Percentiles rank a stretch among this genome's conserved stretches.
These are phyloP conservation scores for Pseudomugil tenellus DNA, from an alignment of 2,797 vertebrate genomes.

Conservation along the genomic window DNA sequence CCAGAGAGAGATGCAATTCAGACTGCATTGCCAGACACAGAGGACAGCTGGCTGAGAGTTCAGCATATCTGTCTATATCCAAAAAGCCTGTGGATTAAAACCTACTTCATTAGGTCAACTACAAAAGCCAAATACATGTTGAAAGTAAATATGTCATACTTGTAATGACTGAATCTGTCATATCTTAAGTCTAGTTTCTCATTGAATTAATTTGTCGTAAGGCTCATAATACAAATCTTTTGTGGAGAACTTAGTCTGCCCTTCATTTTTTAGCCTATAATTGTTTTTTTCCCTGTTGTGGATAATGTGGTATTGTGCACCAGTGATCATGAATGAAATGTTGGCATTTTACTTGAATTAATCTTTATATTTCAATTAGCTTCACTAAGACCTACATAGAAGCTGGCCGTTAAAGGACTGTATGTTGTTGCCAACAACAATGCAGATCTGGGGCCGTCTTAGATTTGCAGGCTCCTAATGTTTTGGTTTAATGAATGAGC, in stretches of 20 bases:
- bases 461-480: neutral
- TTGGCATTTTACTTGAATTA: neutral
- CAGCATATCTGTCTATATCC: conserved; percentile 26
- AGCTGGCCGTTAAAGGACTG: neutral
- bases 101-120: conserved; percentile 20
- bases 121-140: neutral
- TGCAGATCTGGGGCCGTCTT: neutral
- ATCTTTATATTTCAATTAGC: neutral
- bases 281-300: too few species aligned
- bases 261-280: too few species aligned
- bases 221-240: neutral
- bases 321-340: neutral
- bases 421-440: too few species aligned
- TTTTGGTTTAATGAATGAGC: conserved; percentile 1
- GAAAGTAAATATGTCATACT: conserved; percentile 23
- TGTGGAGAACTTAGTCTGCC: neutral
- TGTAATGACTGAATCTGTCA: conserved; percentile 24
- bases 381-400: neutral
- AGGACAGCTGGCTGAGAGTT: conserved; percentile 55
- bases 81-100: conserved; percentile 47
- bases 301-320: neutral
- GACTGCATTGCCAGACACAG: conserved; percentile 48
- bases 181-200: conserved; percentile 22
- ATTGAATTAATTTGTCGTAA: too few species aligned
- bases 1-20: conserved; percentile 69